Evolutionary conservation across 2,797 vertebrate species (phyloP).

Genomic region (Benthosema pterotum): DNA sequence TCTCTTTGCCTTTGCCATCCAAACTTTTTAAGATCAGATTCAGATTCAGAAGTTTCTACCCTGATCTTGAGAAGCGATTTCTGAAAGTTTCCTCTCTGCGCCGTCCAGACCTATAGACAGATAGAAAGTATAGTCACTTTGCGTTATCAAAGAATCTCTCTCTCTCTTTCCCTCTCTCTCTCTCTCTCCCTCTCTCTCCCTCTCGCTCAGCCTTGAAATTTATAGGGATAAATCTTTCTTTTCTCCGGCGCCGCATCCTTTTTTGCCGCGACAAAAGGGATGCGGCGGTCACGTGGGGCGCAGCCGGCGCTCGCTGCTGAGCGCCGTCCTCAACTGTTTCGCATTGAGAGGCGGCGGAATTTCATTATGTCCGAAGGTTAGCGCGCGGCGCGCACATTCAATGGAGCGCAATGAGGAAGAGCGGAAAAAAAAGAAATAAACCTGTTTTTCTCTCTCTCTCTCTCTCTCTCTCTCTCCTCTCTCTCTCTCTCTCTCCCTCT

Average conservation of each 20-base stretch:
- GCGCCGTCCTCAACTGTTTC: slow-evolving; percentile 58
- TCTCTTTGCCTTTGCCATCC: no score
- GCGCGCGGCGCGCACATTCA: slow-evolving; percentile 74
- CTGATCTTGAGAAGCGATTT: slow-evolving; percentile 31
- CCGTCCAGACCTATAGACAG: slow-evolving; percentile 13
- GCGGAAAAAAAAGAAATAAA: neutral
- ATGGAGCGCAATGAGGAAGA: slow-evolving; percentile 71
- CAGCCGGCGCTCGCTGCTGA: slow-evolving; percentile 52
- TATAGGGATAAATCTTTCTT: slow-evolving; percentile 54
- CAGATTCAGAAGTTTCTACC: no score
- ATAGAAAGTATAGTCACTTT: slow-evolving; percentile 16
- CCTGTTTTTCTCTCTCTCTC: slow-evolving; percentile 57
- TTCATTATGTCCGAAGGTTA: slow-evolving; percentile 70
- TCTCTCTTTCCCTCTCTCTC: slow-evolving; percentile 48
- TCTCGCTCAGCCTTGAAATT: slow-evolving; percentile 69
- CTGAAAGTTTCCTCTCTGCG: slow-evolving; percentile 18
- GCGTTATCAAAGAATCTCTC: no score
- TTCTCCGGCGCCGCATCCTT: slow-evolving; percentile 18
- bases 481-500: no score
- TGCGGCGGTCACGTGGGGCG: slow-evolving; percentile 42
- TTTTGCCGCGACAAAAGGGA: neutral
- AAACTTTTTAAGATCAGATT: no score
- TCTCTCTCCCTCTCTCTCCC: no score
- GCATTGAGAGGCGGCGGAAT: slow-evolving; percentile 60
- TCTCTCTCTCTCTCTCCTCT: no score